A percentile compares a stretch with the other conserved stretches of the same genome.
phyloP scores from a whole-genome alignment of 2,888 invertebrate genomes.

The Aphodius sticticus region DNA sequence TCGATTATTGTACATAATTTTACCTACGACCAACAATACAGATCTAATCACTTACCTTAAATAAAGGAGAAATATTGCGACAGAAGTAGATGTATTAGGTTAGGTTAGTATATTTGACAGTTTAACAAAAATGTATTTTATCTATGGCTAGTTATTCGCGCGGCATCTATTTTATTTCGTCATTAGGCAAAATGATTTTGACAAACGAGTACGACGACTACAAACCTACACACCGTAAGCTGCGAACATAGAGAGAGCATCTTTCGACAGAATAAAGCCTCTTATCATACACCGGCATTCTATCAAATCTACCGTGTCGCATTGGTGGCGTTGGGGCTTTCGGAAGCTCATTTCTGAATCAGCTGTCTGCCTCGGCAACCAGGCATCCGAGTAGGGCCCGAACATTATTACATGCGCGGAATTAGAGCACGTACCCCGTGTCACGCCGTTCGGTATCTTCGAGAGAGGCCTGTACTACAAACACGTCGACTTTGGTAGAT shows the following conservation, averaged over 20 bases:
- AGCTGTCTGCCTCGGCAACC: background rate
- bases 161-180: too few species aligned
- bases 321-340: background rate
- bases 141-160: too few species aligned
- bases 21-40: too few species aligned
- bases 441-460: constrained; percentile 9
- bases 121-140: too few species aligned
- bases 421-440: constrained; percentile 28
- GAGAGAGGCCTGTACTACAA: constrained; percentile 15
- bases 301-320: background rate
- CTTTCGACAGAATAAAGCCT: background rate
- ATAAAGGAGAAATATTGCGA: too few species aligned
- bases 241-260: background rate
- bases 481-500: constrained; percentile 28
- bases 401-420: constrained; percentile 8
- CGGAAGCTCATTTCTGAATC: background rate
- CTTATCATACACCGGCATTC: background rate
- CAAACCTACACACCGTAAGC: background rate
- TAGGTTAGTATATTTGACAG: too few species aligned
- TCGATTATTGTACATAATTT: too few species aligned
- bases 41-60: too few species aligned
- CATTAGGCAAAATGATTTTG: too few species aligned
- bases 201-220: too few species aligned
- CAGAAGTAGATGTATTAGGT: too few species aligned
- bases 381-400: background rate